Percentiles rank a stretch among this genome's conserved stretches.
Evolutionary conservation across 2,888 invertebrate genomes (phyloP).

Genomic region (Ichneumon xanthorius): DNA sequence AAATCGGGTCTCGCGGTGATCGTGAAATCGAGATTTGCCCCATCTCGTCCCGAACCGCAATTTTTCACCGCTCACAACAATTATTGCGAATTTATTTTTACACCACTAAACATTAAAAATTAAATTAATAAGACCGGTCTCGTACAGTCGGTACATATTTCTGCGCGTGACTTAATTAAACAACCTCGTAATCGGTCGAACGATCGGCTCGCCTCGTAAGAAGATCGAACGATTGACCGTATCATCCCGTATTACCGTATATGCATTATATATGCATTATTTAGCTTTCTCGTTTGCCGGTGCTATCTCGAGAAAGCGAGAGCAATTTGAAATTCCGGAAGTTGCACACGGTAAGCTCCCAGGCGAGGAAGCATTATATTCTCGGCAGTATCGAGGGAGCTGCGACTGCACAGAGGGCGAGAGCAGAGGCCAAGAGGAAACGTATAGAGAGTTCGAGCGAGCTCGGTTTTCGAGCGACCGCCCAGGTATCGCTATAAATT

Average conservation of each 20-base stretch:
- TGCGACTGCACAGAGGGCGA: background rate
- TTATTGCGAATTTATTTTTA: too few relatives aligned
- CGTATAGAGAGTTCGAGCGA: slow-evolving; percentile 26
- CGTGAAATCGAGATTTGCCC: too few relatives aligned
- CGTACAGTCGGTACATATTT: too few relatives aligned
- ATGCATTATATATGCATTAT: background rate
- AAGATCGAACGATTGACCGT: background rate
- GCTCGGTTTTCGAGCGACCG: slow-evolving; percentile 7
- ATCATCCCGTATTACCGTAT: background rate
- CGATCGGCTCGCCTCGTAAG: too few relatives aligned
- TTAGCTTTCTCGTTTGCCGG: background rate
- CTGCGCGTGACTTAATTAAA: too few relatives aligned
- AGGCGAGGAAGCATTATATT: slow-evolving; percentile 36
- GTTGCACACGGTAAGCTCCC: slow-evolving; percentile 26
- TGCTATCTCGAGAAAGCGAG: slow-evolving; percentile 38
- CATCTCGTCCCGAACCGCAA: too few relatives aligned
- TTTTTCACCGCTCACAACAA: too few relatives aligned
- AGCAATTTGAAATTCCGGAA: slow-evolving; percentile 61
- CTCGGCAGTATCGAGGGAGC: slow-evolving; percentile 12
- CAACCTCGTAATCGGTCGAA: too few relatives aligned
- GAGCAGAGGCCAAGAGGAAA: slow-evolving; percentile 8
- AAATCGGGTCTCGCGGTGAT: too few relatives aligned
- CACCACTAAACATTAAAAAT: too few relatives aligned
- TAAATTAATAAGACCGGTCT: too few relatives aligned
- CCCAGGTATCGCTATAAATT: slow-evolving; percentile 56